Conservation (phyloP, 2,797 vertebrate genomes). For the Pangasius larnaudii region DNA sequence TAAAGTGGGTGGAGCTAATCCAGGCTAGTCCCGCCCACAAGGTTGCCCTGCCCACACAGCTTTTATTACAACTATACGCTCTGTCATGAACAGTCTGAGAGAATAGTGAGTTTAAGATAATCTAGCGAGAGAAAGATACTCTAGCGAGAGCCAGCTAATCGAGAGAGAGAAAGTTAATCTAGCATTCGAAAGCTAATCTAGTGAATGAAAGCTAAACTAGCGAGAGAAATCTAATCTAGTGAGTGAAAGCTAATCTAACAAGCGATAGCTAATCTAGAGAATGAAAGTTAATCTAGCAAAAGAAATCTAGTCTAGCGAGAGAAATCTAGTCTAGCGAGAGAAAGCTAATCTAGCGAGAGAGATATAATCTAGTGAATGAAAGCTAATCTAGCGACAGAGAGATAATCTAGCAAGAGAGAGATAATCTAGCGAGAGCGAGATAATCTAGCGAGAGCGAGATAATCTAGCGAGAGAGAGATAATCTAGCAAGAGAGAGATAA, state of each 20-base stretch:
- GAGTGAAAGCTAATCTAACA: background rate
- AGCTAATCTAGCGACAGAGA: too few species aligned
- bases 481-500: background rate
- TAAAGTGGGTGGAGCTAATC: background rate
- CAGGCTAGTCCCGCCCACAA: background rate
- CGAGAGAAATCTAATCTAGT: background rate
- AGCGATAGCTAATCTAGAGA: background rate
- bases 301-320: background rate
- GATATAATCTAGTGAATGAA: background rate
- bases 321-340: background rate
- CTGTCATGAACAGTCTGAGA: background rate
- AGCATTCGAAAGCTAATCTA: background rate
- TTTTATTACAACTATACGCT: background rate
- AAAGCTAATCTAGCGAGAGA: background rate
- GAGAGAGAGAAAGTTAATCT: background rate
- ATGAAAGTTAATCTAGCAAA: background rate
- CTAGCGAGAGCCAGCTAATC: too few species aligned
- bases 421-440: background rate
- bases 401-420: background rate
- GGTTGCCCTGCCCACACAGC: background rate
- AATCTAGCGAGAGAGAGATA: background rate
- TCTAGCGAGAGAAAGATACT: background rate
- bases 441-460: background rate
- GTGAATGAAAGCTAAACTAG: background rate
- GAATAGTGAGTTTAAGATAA: background rate